Base-by-base conservation (phyloP, 2,888 invertebrate genomes). In the Eurois occulta region DNA sequence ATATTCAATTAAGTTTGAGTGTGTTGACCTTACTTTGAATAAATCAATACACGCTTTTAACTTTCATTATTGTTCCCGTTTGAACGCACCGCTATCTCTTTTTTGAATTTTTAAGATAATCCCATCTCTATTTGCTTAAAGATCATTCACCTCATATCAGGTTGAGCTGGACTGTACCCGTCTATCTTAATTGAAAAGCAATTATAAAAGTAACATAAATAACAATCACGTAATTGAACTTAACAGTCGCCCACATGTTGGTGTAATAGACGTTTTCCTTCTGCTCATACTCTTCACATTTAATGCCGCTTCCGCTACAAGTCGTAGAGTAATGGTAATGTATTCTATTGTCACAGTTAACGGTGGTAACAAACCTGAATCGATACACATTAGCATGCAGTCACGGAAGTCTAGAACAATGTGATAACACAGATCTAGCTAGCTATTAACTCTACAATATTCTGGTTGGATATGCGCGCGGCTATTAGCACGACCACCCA, bases 161-260 rank as follows among this genome's bases (percentile, higher is more conserved):
- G 48, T 73, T 64, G 38, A 77, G 58, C 65, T 75, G 78, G 64
- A 64, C 60, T 70, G 66, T 78, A 78, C 79, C 74, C 83, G 83
- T 87, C 80, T 84, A 85, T 91, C 91, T 89, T 93, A 93, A 95
- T 94, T 93, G 93, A 92, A 93, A 92, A 91, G 89, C 91, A 93
- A 94, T 94, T 94, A 94, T 91, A 91, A 89, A 88, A 88, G 83
- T 85, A 81, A 90, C 94, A 94, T 95, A 95, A 95, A 95, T 95
- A 95, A 91, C 95, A 95, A 94, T 95, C 91, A 92, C 89, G 84
- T 88, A 92, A 94, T 92, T 93, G 91, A 91, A 91, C 88, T 86
- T 87, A 92, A 90, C 92, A 90, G 91, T 91, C 94, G 90, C 93
- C 92, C 92, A 92, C 92, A 78, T 75, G 68, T 52, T 55, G 24